Evolutionary conservation across 1,140 invertebrate genomes (phyloP).

Genomic region (Leptoteleia sp.): DNA sequence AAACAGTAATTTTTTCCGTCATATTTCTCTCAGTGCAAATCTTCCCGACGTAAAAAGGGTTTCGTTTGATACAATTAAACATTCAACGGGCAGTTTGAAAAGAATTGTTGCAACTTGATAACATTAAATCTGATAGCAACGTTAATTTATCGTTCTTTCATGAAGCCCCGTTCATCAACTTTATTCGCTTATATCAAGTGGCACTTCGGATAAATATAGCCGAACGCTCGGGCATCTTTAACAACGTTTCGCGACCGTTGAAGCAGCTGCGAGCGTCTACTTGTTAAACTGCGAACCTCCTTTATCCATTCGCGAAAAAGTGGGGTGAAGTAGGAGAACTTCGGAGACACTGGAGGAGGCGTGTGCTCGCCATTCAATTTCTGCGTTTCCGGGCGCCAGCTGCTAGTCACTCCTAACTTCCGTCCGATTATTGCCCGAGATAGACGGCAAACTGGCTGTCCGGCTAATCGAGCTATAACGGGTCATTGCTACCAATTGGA

Average conservation of each 20-base stretch:
- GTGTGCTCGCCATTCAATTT: slow-evolving; percentile 56
- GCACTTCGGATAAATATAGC: too few relatives aligned
- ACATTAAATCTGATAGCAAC: too few relatives aligned
- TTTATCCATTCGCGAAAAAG: slow-evolving; percentile 61
- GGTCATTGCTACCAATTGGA: slow-evolving; percentile 65
- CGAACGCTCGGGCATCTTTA: neutral
- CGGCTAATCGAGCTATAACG: slow-evolving; percentile 67
- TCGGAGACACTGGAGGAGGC: slow-evolving; percentile 31
- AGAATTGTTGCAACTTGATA: too few relatives aligned
- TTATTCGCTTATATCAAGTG: too few relatives aligned
- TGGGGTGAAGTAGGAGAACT: slow-evolving; percentile 23
- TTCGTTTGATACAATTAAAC: too few relatives aligned
- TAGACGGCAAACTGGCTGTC: slow-evolving; percentile 62
- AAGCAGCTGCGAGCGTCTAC: slow-evolving; percentile 63
- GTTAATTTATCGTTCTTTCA: too few relatives aligned
- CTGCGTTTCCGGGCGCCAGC: slow-evolving; percentile 73
- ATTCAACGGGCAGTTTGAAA: too few relatives aligned
- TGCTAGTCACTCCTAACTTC: slow-evolving; percentile 72
- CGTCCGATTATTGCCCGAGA: slow-evolving; percentile 72
- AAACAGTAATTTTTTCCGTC: too few relatives aligned
- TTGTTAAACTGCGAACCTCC: slow-evolving; percentile 44
- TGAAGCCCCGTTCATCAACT: too few relatives aligned
- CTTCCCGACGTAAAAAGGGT: too few relatives aligned
- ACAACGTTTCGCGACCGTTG: slow-evolving; percentile 38
- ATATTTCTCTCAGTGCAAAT: too few relatives aligned